Base-by-base conservation (phyloP, 2,113 vertebrate species). In the Oriolus oriolus region DNA sequence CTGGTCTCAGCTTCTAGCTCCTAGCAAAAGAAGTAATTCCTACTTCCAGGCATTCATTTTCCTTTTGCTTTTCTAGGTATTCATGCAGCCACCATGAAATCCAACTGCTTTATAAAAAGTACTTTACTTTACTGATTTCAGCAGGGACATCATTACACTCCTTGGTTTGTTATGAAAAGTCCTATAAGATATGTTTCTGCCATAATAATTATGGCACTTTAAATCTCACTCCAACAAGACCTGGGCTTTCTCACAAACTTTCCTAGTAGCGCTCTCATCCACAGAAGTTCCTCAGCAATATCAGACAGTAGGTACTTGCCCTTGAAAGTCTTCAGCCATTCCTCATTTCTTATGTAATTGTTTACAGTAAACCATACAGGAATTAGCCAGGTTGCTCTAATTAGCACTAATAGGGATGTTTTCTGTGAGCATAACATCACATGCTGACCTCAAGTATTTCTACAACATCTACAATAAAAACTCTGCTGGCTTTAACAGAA, bases 361-460 rank as follows among this genome's bases (percentile, higher is more conserved):
- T 91, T 95, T 96, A 92, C 47, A 73, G 82, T 69, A 92, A 93
- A 61, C 22, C n/a, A 68, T 61, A 86, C 1, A 87, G 93, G 78
- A 94, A 95, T 89, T 80, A 88, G 71, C n/a, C 56, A 73, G 61
- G 44, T 77, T 87, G 52, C 83, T 90, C 54, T 94, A 93, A 96
- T 96, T 93, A 95, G 37, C 60, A 56, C 12, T 60, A 94, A 90
- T 26, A 70, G 39, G 39, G 22, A 70, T 69, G 68, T 60, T 47
- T 92, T 78, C 74, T 44, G 44, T 49, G 49, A 95, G 60, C 6
- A 19, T 53, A 84, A 81, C 44, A 92, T 92, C 52, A 71, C 80
- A 41, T 52, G 56, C 22, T 90, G 63, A 71, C 83, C 88, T 87
- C 83, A 92, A 90, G n/a, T 84, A 90, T 86, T 95, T 90, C 85